Evolutionary conservation across 92 coral and sea anemone genomes (phyloP), one percentile per base, ranked within the genome.

Genomic region (Actinostola sp.): DNA sequence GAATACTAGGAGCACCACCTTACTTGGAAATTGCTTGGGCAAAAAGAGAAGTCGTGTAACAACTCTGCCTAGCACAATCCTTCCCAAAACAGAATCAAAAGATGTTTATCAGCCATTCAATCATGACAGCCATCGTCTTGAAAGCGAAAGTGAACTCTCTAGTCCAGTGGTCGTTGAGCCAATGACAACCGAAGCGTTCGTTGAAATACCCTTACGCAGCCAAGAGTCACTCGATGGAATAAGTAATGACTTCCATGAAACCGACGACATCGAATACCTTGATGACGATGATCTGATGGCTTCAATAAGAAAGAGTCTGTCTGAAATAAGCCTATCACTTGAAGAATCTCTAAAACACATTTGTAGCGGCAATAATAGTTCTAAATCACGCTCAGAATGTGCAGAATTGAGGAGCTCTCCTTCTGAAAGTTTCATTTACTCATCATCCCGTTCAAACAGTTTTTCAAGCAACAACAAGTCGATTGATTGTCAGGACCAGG

Each of bases 211-310:
- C 2, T 30, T 44, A 17, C 25, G 3, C 9, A 24, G 30, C 59
- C 5, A 52, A 3, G 30, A 52, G 16, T 46, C 72, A 15, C 2
- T 28, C 16, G n/a, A 10, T 27, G 33, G 38, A 9, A 49, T 21
- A 49, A 8, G 46, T 13, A 28, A 52, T 0, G 23, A 11, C 35
- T 17, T n/a, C 27, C 48, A 52, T 24, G 43, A 56, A 7, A 25
- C 29, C 41, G 74, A 68, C 25, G 74, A 68, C 35, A 68, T 68
- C 25, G 74, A 68, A 32, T 68, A 50, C 59, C 23, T 68, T 25
- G 74, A 68, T 33, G 74, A 68, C 26, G 74, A 68, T 32, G 57
- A 68, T 48, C 7, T 68, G 16, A 68, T 68, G 46, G 74, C 62
- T 3, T 34, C 57, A 38, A 34, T 68, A 4, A 68, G 41, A 24